phyloP scores from a whole-genome alignment of 2,888 invertebrate genomes.

The Pachliopta kotzebuea region DNA sequence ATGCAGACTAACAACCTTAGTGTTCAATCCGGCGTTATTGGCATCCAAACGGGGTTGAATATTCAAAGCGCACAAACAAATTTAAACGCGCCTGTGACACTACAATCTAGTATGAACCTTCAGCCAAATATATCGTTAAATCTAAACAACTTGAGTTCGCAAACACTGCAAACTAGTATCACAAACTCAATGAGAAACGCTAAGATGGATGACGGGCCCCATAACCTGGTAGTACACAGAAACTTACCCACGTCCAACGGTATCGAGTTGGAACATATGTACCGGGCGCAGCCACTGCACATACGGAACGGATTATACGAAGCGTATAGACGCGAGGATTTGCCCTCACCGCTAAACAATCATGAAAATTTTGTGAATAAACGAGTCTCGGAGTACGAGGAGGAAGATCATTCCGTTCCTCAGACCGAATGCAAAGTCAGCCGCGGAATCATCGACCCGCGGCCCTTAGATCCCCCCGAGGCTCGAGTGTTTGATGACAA shows the following conservation, averaged over 20 bases:
- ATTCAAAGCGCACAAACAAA: constrained; percentile 40
- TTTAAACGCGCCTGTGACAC: constrained; percentile 47
- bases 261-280: constrained; percentile 62
- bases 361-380: constrained; percentile 65
- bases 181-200: constrained; percentile 52
- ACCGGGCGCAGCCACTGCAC: constrained; percentile 44
- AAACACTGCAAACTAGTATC: constrained; percentile 51
- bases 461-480: constrained; percentile 59
- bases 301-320: constrained; percentile 67
- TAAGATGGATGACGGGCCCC: constrained; percentile 57
- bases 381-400: constrained; percentile 69
- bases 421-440: constrained; percentile 48
- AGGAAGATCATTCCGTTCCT: constrained; percentile 57
- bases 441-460: constrained; percentile 49
- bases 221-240: constrained; percentile 64
- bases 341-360: constrained; percentile 57
- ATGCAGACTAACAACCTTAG: constrained; percentile 50
- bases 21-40: constrained; percentile 54
- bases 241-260: constrained; percentile 59
- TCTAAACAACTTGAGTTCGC: constrained; percentile 48
- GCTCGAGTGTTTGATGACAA: constrained; percentile 60
- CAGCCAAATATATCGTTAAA: constrained; percentile 62
- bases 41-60: constrained; percentile 54
- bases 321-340: constrained; percentile 55
- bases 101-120: constrained; percentile 51